These are phyloP conservation scores for Girardinus metallicus DNA, from an alignment of 2,797 vertebrate species.

Conservation along the genomic window DNA sequence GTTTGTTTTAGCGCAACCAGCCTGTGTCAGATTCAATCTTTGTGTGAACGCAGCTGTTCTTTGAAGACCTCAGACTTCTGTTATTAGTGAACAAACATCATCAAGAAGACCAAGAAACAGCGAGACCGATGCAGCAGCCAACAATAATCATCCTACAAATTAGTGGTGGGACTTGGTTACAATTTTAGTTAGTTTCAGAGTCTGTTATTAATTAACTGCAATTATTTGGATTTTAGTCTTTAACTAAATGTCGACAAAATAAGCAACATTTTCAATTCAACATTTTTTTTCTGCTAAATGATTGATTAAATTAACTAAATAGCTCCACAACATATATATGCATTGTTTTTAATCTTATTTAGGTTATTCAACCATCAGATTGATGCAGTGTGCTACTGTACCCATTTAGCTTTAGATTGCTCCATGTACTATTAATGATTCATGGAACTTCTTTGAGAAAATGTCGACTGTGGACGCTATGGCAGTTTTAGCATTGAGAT, in stretches of 20 bases:
- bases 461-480: neutral
- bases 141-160: neutral
- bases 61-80: too few relatives aligned
- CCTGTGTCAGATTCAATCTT: neutral
- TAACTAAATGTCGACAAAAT: too few relatives aligned
- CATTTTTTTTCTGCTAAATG: neutral
- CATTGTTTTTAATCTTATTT: too few relatives aligned
- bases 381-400: too few relatives aligned
- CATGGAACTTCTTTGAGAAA: neutral
- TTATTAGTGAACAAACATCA: neutral
- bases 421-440: neutral
- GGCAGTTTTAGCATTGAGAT: neutral
- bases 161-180: too few relatives aligned
- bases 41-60: neutral
- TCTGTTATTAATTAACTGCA: too few relatives aligned
- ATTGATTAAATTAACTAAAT: neutral
- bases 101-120: neutral
- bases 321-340: too few relatives aligned
- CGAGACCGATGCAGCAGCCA: neutral
- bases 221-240: too few relatives aligned
- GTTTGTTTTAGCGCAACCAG: neutral
- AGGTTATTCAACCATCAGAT: too few relatives aligned
- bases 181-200: too few relatives aligned
- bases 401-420: neutral
- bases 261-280: too few relatives aligned